A percentile compares a stretch with the other conserved stretches of the same genome.
Evolutionary conservation across 2,888 invertebrate species (phyloP).

Genomic region (Yponomeuta plumbellus): DNA sequence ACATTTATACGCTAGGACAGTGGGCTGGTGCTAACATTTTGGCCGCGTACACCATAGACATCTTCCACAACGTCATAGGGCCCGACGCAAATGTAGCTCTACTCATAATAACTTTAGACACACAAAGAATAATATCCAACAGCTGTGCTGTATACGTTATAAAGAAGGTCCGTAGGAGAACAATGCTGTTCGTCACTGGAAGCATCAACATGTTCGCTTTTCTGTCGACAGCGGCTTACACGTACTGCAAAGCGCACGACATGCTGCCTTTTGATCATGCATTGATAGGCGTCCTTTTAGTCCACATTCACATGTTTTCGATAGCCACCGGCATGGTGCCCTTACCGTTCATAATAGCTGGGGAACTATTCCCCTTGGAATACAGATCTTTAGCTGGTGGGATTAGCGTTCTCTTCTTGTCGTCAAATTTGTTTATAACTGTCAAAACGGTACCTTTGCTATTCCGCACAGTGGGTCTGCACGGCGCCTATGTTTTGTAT

Average conservation of each 20-base stretch:
- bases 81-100: slow-evolving; percentile 39
- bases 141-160: slow-evolving; percentile 49
- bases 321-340: slow-evolving; percentile 77
- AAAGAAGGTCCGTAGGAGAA: slow-evolving; percentile 51
- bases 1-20: slow-evolving; percentile 43
- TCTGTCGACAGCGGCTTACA: slow-evolving; percentile 42
- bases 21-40: slow-evolving; percentile 47
- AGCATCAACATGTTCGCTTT: slow-evolving; percentile 42
- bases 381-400: slow-evolving; percentile 75
- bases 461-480: slow-evolving; percentile 39
- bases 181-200: slow-evolving; percentile 44
- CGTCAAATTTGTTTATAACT: slow-evolving; percentile 44
- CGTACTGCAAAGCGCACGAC: slow-evolving; percentile 36
- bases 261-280: slow-evolving; percentile 41
- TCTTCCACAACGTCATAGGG: slow-evolving; percentile 48
- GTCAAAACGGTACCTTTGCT: slow-evolving; percentile 48
- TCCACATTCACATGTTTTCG: slow-evolving; percentile 66
- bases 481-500: slow-evolving; percentile 48
- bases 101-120: slow-evolving; percentile 45
- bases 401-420: slow-evolving; percentile 47
- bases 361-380: slow-evolving; percentile 79
- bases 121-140: slow-evolving; percentile 51
- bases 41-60: slow-evolving; percentile 44
- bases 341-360: slow-evolving; percentile 81
- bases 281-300: slow-evolving; percentile 38